These are phyloP conservation scores for Ginglymostoma cirratum DNA, from an alignment of 2,113 vertebrate genomes.

Conservation along the genomic window DNA sequence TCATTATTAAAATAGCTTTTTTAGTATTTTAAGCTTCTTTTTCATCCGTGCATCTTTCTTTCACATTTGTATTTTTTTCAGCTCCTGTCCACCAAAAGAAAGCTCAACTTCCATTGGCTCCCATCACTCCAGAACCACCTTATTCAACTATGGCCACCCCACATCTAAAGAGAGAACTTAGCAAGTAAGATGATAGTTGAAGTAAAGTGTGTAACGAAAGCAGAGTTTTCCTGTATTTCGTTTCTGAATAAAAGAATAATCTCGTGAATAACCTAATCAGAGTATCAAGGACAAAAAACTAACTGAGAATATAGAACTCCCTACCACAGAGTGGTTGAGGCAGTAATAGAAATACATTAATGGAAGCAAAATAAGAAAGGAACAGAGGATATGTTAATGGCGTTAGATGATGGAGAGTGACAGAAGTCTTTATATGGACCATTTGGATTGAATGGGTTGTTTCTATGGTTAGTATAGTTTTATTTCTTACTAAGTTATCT, in stretches of 20 bases:
- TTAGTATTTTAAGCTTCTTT: not conserved
- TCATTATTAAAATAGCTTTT: not conserved
- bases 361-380: not conserved
- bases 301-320: not conserved
- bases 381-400: not conserved
- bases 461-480: not conserved
- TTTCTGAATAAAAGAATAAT: not conserved
- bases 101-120: constrained; percentile 50
- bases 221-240: not conserved
- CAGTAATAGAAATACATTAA: not conserved
- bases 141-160: constrained; percentile 94
- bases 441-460: not conserved
- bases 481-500: not conserved
- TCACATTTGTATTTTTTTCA: constrained; percentile 42
- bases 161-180: constrained; percentile 77
- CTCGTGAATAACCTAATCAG: not conserved
- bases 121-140: constrained; percentile 78
- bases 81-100: constrained; percentile 51
- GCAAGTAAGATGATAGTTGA: constrained; percentile 60
- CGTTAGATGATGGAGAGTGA: not conserved
- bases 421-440: not conserved
- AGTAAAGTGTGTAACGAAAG: not conserved
- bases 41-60: not conserved
- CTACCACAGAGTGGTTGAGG: not conserved
- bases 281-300: not conserved